Percentiles rank a stretch among this genome's conserved stretches.
Conservation (phyloP, 2,797 vertebrate species). For the Cyprinodon diabolis region DNA sequence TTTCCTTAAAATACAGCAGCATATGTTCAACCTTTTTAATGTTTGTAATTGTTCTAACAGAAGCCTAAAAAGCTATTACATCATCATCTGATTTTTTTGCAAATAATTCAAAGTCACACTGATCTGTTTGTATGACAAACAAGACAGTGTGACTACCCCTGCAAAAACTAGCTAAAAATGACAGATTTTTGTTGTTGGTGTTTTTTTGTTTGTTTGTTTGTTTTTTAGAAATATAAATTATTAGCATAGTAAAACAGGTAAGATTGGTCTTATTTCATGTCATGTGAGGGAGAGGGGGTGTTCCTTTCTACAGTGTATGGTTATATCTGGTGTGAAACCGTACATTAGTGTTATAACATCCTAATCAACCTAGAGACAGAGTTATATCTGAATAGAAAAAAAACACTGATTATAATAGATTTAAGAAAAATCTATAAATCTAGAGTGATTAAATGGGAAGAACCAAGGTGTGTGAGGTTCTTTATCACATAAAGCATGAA, state of each 20-base stretch:
- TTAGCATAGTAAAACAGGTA: background rate
- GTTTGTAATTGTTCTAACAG: background rate
- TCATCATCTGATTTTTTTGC: no score
- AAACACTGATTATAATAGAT: background rate
- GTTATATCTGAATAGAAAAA: no score
- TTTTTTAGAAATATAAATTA: background rate
- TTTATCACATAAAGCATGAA: background rate
- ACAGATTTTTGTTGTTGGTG: no score
- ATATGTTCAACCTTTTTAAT: background rate
- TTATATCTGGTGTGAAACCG: no score
- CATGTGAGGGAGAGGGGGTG: background rate
- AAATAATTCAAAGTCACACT: background rate
- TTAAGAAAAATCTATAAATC: background rate
- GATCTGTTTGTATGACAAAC: background rate
- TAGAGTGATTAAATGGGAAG: background rate
- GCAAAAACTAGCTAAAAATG: no score
- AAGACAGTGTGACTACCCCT: no score
- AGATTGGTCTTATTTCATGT: background rate
- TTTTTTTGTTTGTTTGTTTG: no score
- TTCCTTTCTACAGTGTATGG: no score
- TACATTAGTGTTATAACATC: no score
- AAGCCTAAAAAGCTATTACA: no score
- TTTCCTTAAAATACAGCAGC: background rate
- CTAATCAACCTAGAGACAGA: no score
- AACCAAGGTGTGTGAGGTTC: background rate